Percentiles rank a stretch among this genome's conserved stretches.
Evolutionary conservation across 1,140 invertebrate species (phyloP).

Genomic region (Drosophila tsacasi): DNA sequence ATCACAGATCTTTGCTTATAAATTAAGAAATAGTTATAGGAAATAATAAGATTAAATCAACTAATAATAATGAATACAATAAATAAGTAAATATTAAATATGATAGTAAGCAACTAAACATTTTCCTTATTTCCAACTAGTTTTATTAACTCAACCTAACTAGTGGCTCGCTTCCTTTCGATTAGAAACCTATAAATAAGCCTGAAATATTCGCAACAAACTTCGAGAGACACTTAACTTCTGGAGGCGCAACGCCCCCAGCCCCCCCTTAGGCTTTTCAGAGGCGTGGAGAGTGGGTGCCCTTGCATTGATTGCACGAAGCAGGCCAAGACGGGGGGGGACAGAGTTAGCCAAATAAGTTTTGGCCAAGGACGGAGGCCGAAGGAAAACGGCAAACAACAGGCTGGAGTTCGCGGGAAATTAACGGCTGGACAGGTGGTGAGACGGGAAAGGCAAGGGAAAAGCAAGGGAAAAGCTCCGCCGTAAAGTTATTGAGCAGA

Average conservation of each 20-base stretch:
- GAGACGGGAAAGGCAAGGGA: neutral
- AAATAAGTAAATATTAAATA: neutral
- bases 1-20: too few relatives aligned
- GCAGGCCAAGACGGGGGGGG: constrained; percentile 68
- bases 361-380: constrained; percentile 26
- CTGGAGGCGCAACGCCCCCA: neutral
- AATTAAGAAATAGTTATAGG: too few relatives aligned
- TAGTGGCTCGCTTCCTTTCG: constrained; percentile 18
- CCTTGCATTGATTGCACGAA: constrained; percentile 37
- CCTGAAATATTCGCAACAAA: constrained; percentile 33
- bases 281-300: neutral
- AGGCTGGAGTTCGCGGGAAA: constrained; percentile 22
- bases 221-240: constrained; percentile 41
- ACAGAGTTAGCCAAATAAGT: constrained; percentile 70
- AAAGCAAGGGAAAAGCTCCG: neutral
- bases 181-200: constrained; percentile 52
- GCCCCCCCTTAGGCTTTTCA: neutral
- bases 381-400: constrained; percentile 24
- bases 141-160: constrained; percentile 1
- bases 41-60: neutral
- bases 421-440: constrained; percentile 31
- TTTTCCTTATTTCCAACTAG: neutral
- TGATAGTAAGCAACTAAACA: neutral
- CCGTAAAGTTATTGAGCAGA: constrained; percentile 35
- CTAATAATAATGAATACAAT: neutral